Base-by-base conservation (phyloP, 2,888 invertebrate species). In the Drosophila recens region DNA sequence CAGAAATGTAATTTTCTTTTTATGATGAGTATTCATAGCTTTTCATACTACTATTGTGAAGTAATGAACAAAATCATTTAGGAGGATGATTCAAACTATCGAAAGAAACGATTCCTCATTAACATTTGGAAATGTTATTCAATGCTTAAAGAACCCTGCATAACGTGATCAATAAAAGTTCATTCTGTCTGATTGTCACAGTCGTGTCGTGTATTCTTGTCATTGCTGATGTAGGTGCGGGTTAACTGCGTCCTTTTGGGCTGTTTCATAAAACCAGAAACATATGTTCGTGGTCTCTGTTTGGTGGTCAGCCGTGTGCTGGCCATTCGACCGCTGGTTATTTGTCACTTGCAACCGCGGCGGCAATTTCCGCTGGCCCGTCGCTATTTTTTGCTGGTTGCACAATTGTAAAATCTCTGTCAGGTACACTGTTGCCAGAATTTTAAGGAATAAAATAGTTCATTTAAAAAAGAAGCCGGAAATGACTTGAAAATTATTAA, bases 261-360 rank as follows among this genome's bases (percentile, higher is more conserved):
- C 48, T 46, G 38, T 45, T 36, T 17, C 13, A 33, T 17, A 40
- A 54, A 54, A 42, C 69, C 73, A 70, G 70, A 61, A 70, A 91
- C 91, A 91, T 91, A 90, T 91, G 91, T 90, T 91, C 90, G 91
- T 72, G 90, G 91, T 90, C 82, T 87, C 85, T 88, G 82, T 86
- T 90, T 84, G 83, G 91, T 86, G 90, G 91, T 90, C 78, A 75
- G 76, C 65, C 63, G 67, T 73, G 63, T 64, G 69, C 59, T 48
- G 53, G 38, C 38, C 49, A 56, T 62, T 57, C 38, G 40, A 75
- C 72, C 76, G 68, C 72, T 64, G 61, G 63, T 89, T 86, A 90
- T 91, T 91, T 91, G 90, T 91, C 90, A 90, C 90, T 90, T 90
- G 61, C 61, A 69, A 85, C 80, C 87, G 74, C 82, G 79, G 79